Percentiles rank a stretch among this genome's conserved stretches.
These are phyloP conservation scores for Syngnathus acus DNA, from an alignment of 2,797 vertebrate species.

Conservation along the genomic window DNA sequence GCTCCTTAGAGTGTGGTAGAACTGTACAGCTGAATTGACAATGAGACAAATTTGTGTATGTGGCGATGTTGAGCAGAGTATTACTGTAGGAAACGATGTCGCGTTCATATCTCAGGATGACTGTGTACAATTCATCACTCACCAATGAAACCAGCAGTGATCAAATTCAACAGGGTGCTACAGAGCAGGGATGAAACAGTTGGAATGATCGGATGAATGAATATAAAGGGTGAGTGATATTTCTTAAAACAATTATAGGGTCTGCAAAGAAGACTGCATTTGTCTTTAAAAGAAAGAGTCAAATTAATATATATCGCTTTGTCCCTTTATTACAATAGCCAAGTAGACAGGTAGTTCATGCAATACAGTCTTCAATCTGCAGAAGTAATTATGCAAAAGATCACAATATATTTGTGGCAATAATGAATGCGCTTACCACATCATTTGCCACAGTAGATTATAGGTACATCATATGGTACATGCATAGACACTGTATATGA, in stretches of 20 bases:
- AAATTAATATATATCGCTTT: conserved; percentile 47
- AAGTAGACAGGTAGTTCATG: conserved; percentile 61
- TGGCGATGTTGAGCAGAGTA: conserved; percentile 22
- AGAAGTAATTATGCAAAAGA: conserved; percentile 66
- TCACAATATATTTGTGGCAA: conserved; percentile 72
- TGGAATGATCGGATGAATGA: conserved; percentile 14
- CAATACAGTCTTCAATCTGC: conserved; percentile 64
- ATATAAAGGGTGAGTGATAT: conserved; percentile 18
- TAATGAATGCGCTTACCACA: conserved; percentile 65
- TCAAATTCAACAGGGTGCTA: conserved; percentile 63
- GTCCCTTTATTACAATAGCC: conserved; percentile 62
- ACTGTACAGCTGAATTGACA: not conserved
- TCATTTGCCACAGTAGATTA: conserved; percentile 41
- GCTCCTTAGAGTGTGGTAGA: not conserved
- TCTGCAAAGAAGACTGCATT: conserved; percentile 31
- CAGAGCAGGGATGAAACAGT: conserved; percentile 42
- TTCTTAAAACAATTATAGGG: conserved; percentile 26
- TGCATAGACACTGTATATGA: conserved; percentile 43
- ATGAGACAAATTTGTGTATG: conserved; percentile 17
- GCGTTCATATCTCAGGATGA: conserved; percentile 65
- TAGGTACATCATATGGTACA: conserved; percentile 5
- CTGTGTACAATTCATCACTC: conserved; percentile 48
- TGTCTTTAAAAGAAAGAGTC: conserved; percentile 33
- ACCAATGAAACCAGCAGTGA: conserved; percentile 66
- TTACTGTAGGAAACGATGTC: conserved; percentile 52